A percentile compares a stretch with the other conserved stretches of the same genome.
Conservation (phyloP, 2,113 vertebrate species). For the Sminthopsis crassicaudata region DNA sequence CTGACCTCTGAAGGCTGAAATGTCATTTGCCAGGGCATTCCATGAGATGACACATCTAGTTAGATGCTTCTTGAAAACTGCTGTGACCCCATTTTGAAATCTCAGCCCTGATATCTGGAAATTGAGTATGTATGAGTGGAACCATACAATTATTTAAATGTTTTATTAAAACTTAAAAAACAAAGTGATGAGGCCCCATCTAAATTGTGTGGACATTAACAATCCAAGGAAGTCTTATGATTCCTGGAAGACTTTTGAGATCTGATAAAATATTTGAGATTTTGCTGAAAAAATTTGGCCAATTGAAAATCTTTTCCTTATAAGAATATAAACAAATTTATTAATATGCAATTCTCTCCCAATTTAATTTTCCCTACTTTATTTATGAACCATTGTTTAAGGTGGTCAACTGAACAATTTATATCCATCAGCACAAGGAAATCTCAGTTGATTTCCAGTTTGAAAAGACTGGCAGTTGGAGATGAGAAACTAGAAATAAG, state of each 20-base stretch:
- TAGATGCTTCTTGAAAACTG: slow-evolving; percentile 43
- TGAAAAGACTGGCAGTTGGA: neutral
- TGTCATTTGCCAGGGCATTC: neutral
- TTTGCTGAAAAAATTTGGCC: slow-evolving; percentile 15
- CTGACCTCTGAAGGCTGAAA: neutral
- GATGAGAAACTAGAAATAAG: neutral
- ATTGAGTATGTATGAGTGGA: slow-evolving; percentile 29
- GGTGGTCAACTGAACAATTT: slow-evolving; percentile 21
- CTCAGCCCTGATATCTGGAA: slow-evolving; percentile 28
- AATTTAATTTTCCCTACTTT: slow-evolving; percentile 34
- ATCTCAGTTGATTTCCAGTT: neutral
- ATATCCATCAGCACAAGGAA: slow-evolving; percentile 41
- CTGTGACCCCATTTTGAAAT: slow-evolving; percentile 32
- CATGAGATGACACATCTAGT: slow-evolving; percentile 4
- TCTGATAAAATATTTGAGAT: neutral
- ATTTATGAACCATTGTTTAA: slow-evolving; percentile 43
- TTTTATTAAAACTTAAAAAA: slow-evolving; percentile 65
- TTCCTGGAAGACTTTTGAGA: neutral
- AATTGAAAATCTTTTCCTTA: neutral
- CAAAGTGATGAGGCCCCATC: slow-evolving; percentile 14
- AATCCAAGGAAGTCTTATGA: slow-evolving; percentile 17
- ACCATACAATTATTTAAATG: slow-evolving; percentile 46
- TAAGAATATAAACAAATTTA: neutral
- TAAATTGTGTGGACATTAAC: slow-evolving; percentile 47
- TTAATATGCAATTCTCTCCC: neutral